These are phyloP conservation scores for Oryzias celebensis DNA, from an alignment of 2,113 vertebrate species.

Conservation along the genomic window DNA sequence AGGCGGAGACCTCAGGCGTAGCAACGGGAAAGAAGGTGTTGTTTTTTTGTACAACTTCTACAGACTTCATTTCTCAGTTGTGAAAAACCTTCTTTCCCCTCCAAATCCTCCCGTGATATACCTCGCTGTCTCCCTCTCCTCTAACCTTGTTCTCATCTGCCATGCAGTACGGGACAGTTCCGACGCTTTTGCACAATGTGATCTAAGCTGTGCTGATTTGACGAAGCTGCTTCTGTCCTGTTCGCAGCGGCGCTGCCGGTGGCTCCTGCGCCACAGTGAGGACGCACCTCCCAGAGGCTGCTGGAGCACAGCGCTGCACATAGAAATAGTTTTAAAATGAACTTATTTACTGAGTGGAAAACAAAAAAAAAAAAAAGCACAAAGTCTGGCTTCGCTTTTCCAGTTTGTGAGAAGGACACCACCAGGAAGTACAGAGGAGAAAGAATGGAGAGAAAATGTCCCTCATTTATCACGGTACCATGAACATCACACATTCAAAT, in stretches of 20 bases:
- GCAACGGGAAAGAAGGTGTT: constrained; percentile 62
- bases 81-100: constrained; percentile 64
- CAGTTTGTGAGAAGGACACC: constrained; percentile 55
- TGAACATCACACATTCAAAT: constrained; percentile 38
- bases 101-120: constrained; percentile 70
- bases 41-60: constrained; percentile 54
- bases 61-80: constrained; percentile 66
- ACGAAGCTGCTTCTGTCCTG: constrained; percentile 13
- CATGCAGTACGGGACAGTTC: constrained; percentile 33
- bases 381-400: constrained; percentile 60
- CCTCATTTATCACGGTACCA: constrained; percentile 67
- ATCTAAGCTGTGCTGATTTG: constrained; percentile 11
- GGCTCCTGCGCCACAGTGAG: constrained; percentile 8
- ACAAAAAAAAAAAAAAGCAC: constrained; percentile 61
- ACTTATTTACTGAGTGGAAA: constrained; percentile 42
- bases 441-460: constrained; percentile 36
- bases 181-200: constrained; percentile 8
- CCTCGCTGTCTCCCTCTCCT: constrained; percentile 60
- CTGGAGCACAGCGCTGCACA: constrained; percentile 24
- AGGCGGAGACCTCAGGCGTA: constrained; percentile 49
- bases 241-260: constrained; percentile 9
- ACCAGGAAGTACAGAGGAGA: constrained; percentile 24
- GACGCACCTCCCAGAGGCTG: constrained; percentile 25
- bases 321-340: constrained; percentile 40
- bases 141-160: constrained; percentile 51